Conservation (phyloP, 1,140 invertebrate species). For the Nephotettix cincticeps region DNA sequence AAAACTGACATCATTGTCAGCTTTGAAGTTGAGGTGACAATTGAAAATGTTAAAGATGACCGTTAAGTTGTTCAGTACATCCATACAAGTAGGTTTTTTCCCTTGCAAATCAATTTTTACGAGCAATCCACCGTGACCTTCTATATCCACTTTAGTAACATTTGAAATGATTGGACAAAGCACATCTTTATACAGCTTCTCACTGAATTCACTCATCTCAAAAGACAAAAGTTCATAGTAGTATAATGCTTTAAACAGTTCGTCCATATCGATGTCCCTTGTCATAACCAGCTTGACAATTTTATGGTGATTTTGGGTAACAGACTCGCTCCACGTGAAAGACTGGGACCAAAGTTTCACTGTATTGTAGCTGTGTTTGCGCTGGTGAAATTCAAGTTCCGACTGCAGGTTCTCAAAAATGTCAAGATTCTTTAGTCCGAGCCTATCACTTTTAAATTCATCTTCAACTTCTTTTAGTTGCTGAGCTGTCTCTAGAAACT, state of each 20-base stretch:
- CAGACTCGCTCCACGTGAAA: slow-evolving; percentile 7
- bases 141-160: neutral
- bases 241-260: slow-evolving; percentile 27
- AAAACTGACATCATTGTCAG: slow-evolving; percentile 53
- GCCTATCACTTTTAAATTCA: neutral
- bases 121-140: neutral
- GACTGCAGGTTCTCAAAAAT: slow-evolving; percentile 21
- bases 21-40: slow-evolving; percentile 48
- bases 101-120: neutral
- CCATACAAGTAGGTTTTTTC: slow-evolving; percentile 16
- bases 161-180: slow-evolving; percentile 28
- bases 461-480: slow-evolving; percentile 9
- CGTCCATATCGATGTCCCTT: slow-evolving; percentile 10
- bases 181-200: slow-evolving; percentile 16
- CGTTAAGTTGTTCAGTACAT: slow-evolving; percentile 27
- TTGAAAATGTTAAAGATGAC: slow-evolving; percentile 33
- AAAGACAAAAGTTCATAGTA: slow-evolving; percentile 20
- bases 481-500: slow-evolving; percentile 20
- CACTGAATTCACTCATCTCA: slow-evolving; percentile 27
- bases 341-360: slow-evolving; percentile 22
- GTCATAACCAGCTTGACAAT: neutral
- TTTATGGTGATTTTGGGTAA: neutral
- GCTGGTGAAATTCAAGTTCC: neutral
- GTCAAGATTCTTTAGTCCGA: slow-evolving; percentile 20
- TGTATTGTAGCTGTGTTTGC: slow-evolving; percentile 5